Evolutionary conservation across 1,140 invertebrate species (phyloP), one percentile per base, ranked within the genome.

Genomic region (Drosophila ananassae): DNA sequence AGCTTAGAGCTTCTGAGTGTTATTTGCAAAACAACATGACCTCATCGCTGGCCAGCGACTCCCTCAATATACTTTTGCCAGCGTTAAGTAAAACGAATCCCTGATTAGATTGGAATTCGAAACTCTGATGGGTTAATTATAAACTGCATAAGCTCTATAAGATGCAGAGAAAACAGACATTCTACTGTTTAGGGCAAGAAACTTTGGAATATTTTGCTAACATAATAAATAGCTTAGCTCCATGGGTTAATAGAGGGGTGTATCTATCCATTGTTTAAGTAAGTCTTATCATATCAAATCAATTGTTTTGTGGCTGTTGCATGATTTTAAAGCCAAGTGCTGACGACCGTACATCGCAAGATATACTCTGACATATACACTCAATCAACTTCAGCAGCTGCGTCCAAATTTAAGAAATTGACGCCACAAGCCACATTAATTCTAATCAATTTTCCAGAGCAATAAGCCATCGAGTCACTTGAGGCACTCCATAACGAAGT

Each of bases 371-470:
- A 56, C 58, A 73, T 79, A 58, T 79, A 72, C 66, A 48, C 71
- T 81, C 69, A 87, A 85, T 85, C 82, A 85, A 85, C 69, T 72
- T 81, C 74, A 76, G 64, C 28, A 13, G 17, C 2, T 44, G 22
- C 30, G 41, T 60, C 54, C 55, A 73, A 79, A 82, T 73, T 76
- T 68, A 77, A 82, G 79, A 82, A 39, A 62, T 82, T 74, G 81
- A 67, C 73, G 76, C 59, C 60, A 66, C 80, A 69, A 63, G 67
- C 67, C 79, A 83, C 83, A 89, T 83, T 83, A 89, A 79, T 89
- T 89, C 68, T 83, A 89, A 89, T 89, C 76, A 89, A 89, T 89
- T 89, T 89, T n/a, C 54, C 52, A 59, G 46, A 66, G 48, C 17
- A 22, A 10, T 50, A 3, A 6, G 10, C 3, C n/a, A 3, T 32